phyloP scores from a whole-genome alignment of 2,113 vertebrate genomes.

The Saguinus imperator region DNA sequence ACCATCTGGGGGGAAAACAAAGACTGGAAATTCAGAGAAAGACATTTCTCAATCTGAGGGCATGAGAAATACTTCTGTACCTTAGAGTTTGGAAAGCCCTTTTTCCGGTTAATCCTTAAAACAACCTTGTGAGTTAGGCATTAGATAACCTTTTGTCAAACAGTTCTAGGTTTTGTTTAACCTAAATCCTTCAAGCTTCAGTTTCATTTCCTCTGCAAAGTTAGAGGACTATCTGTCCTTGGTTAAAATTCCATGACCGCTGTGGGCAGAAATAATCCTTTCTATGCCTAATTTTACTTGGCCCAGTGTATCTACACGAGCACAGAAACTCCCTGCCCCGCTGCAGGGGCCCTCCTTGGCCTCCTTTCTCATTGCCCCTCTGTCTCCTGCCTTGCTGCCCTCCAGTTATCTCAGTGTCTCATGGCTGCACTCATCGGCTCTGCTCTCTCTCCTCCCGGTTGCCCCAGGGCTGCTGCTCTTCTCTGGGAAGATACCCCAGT shows the following conservation, averaged over 20 bases:
- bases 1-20: not conserved
- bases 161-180: not conserved
- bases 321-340: not conserved
- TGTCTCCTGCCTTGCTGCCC: rapidly evolving
- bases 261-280: not conserved
- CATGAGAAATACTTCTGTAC: not conserved
- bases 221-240: not conserved
- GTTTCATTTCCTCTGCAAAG: not conserved
- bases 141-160: not conserved
- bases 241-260: not conserved
- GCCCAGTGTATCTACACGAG: not conserved
- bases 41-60: not conserved
- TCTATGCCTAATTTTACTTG: not conserved
- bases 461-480: not conserved
- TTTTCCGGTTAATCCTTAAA: not conserved
- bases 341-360: not conserved
- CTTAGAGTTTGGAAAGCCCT: not conserved
- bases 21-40: not conserved
- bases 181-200: not conserved
- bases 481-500: not conserved
- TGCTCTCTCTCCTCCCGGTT: not conserved
- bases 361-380: not conserved
- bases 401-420: not conserved
- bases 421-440: not conserved
- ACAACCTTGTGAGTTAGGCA: not conserved